Evolutionary conservation across 2,888 invertebrate genomes (phyloP), one percentile per base, ranked within the genome.

Genomic region (Drosophila algonquin): DNA sequence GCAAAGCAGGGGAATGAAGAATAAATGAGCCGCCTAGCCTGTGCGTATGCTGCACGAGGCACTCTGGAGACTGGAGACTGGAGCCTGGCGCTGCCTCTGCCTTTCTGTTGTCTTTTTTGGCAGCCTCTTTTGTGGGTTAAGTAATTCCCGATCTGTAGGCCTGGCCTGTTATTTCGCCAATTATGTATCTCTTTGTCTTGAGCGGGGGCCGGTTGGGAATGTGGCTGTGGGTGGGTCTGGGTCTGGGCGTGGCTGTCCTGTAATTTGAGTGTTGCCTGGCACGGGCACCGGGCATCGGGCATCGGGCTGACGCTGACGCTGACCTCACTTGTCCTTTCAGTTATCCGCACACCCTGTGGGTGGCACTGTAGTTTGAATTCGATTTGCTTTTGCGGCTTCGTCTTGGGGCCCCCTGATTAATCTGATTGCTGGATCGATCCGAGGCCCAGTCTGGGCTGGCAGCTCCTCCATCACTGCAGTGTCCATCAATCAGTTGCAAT

Each of bases 401-500:
- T 40, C 40, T 40, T 40, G 40, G 40, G 5, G 14, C 14, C 40
- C 14, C 14, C 40, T 3, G 1, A 46, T 24, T 47, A 35, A 51
- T 64, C 65, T 40, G 65, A 63, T 63, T 63, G 30, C 63, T 9
- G 61, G 62, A 47, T 16, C 62, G 47, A 63, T 63, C 65, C 21
- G 63, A 44, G 16, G 40, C 27, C 18, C 30, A 60, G 44, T 30
- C 56, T 45, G 65, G 44, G 40, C 14, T n/a, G 40, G 40, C 63
- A 59, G 40, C 52, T 50, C 27, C 21, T 51, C 40, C 52, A 30
- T 27, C 46, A 14, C 56, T 47, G 24, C 40, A 40, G 40, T 40
- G 40, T 46, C 48, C 71, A 77, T 80, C 68, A 86, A 80, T 80
- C 70, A 68, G 67, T 62, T 51, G 75, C 64, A 62, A 27, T 24